Evolutionary conservation across 2,888 invertebrate genomes (phyloP).

Genomic region (Perizoma affinitatum): DNA sequence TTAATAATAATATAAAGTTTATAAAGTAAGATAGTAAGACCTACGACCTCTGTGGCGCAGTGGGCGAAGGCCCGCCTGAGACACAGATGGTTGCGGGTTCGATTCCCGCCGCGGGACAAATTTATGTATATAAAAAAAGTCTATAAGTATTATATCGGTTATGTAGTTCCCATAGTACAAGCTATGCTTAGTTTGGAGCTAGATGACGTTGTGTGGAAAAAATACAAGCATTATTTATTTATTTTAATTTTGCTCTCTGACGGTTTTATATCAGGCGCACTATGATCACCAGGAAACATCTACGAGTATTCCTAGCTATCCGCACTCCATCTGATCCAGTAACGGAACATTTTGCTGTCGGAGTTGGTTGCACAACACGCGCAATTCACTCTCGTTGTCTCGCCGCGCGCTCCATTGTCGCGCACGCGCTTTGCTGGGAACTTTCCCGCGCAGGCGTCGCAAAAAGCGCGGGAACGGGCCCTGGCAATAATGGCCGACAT

Average conservation of each 20-base stretch:
- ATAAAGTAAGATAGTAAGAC: too few species aligned
- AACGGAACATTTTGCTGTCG: slow-evolving; percentile 76
- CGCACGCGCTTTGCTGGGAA: slow-evolving; percentile 80
- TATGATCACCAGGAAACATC: slow-evolving; percentile 41
- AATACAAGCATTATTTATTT: too few species aligned
- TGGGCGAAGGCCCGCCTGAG: too few species aligned
- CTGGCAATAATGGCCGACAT: slow-evolving; percentile 80
- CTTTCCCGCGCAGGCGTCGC: slow-evolving; percentile 77
- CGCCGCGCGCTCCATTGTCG: slow-evolving; percentile 66
- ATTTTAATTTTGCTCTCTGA: background rate
- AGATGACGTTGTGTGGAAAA: too few species aligned
- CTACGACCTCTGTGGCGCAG: too few species aligned
- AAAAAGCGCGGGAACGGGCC: slow-evolving; percentile 81
- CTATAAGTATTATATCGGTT: too few species aligned
- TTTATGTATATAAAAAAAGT: too few species aligned
- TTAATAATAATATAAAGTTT: too few species aligned
- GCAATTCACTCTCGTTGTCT: slow-evolving; percentile 78
- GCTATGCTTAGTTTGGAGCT: too few species aligned
- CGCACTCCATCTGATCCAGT: slow-evolving; percentile 63
- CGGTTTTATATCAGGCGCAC: slow-evolving; percentile 9
- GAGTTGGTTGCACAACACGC: slow-evolving; percentile 71
- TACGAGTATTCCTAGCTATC: slow-evolving; percentile 62
- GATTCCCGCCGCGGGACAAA: too few species aligned
- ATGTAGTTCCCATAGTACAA: too few species aligned
- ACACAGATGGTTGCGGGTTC: too few species aligned